Conservation (phyloP, 2,113 vertebrate genomes). For the Felis chaus region DNA sequence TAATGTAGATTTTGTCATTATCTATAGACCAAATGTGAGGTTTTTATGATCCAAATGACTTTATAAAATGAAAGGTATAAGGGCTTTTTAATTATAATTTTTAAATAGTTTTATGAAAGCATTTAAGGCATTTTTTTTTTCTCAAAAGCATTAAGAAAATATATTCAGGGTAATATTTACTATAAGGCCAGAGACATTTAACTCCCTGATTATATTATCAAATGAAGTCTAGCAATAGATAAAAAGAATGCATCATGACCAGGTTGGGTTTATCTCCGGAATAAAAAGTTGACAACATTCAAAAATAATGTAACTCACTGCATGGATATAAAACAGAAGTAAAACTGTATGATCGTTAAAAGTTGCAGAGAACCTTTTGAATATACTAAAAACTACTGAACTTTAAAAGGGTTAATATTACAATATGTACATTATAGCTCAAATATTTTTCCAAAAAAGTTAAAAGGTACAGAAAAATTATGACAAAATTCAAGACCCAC, state of each 20-base stretch:
- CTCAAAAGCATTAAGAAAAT: constrained; percentile 16
- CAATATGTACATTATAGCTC: background rate
- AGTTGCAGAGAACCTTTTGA: background rate
- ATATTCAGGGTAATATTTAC: background rate
- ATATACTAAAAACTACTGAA: background rate
- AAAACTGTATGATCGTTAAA: constrained; percentile 10
- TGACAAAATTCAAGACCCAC: background rate
- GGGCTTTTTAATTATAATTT: background rate
- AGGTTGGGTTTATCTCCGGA: background rate
- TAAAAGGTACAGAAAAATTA: background rate
- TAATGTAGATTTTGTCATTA: background rate
- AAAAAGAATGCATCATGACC: background rate
- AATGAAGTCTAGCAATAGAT: background rate
- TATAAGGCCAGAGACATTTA: constrained; percentile 17
- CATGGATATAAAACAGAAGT: background rate
- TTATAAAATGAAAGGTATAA: background rate
- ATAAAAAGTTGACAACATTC: background rate
- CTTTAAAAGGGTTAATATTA: background rate
- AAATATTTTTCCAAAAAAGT: background rate
- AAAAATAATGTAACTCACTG: background rate
- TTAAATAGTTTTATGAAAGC: background rate
- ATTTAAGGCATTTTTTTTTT: constrained; percentile 46
- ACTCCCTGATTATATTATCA: background rate
- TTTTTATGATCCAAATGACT: background rate
- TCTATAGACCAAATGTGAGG: background rate